These are phyloP conservation scores for Azorinus chamasolen DNA, from an alignment of 2,888 invertebrate genomes.

Conservation along the genomic window DNA sequence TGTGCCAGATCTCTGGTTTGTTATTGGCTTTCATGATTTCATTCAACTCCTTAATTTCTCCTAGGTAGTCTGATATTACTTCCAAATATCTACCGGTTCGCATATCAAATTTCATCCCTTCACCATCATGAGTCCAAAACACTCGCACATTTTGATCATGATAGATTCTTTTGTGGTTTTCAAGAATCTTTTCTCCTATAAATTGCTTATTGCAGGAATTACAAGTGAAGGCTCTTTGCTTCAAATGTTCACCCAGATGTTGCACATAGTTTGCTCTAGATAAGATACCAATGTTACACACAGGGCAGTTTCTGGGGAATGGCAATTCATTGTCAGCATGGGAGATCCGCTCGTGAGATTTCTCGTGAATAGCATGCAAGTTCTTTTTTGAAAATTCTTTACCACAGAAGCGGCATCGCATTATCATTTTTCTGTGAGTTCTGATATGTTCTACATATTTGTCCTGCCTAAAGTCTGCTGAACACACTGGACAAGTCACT, in stretches of 20 bases:
- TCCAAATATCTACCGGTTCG: constrained; percentile 49
- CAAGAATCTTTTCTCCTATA: constrained; percentile 37
- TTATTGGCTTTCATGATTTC: constrained; percentile 43
- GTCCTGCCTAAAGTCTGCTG: constrained; percentile 36
- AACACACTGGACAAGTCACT: constrained; percentile 46
- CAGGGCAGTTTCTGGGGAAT: constrained; percentile 52
- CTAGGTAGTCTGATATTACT: constrained; percentile 37
- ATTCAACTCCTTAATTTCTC: constrained; percentile 54
- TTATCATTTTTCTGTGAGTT: constrained; percentile 32
- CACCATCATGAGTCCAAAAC: constrained; percentile 48
- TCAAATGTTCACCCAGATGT: constrained; percentile 44
- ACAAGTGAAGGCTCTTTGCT: constrained; percentile 38
- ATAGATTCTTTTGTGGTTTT: constrained; percentile 37
- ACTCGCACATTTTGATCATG: constrained; percentile 41
- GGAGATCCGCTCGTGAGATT: constrained; percentile 46
- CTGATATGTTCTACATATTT: constrained; percentile 39
- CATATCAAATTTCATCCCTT: constrained; percentile 52
- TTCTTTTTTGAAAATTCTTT: constrained; percentile 43
- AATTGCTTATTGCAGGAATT: constrained; percentile 43
- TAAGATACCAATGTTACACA: constrained; percentile 37
- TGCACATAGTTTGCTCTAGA: constrained; percentile 35
- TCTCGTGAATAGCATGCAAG: constrained; percentile 43
- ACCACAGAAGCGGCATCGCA: constrained; percentile 54
- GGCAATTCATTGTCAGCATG: constrained; percentile 36
- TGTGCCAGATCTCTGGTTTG: constrained; percentile 39